Evolutionary conservation across 2,113 vertebrate genomes (phyloP).

Genomic region (Centropus unirufus): DNA sequence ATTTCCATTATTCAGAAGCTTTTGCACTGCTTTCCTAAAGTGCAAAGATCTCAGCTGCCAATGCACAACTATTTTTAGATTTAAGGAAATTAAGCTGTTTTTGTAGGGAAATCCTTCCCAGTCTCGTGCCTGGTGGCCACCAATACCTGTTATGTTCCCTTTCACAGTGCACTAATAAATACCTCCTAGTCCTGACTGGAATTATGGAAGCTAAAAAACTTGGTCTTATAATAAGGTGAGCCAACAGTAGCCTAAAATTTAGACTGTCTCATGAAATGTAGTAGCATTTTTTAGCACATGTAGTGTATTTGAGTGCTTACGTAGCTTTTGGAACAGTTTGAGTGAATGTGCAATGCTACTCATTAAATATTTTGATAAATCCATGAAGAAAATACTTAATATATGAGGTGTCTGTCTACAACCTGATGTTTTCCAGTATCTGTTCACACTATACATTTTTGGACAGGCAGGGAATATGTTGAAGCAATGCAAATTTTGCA

Average conservation of each 20-base stretch:
- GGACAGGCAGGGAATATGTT: not conserved
- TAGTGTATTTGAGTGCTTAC: not conserved
- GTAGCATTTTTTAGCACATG: not conserved
- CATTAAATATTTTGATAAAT: not conserved
- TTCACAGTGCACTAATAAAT: accelerated
- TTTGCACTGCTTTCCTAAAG: not conserved
- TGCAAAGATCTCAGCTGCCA: not conserved
- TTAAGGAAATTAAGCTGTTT: not conserved
- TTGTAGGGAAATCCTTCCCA: not conserved
- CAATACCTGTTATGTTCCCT: not conserved
- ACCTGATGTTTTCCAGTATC: not conserved
- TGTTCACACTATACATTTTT: not conserved
- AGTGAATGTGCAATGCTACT: not conserved
- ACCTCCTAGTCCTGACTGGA: not conserved
- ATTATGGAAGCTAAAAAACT: not conserved
- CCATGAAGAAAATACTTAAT: not conserved
- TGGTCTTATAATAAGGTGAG: not conserved
- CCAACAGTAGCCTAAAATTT: not conserved
- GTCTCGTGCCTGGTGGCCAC: not conserved
- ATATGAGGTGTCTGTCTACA: not conserved
- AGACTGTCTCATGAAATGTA: not conserved
- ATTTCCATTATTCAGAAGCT: not conserved
- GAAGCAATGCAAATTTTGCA: not conserved
- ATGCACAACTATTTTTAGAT: not conserved
- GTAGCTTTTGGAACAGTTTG: not conserved